Conservation (phyloP, 2,113 vertebrate species). For the Lampris incognitus region DNA sequence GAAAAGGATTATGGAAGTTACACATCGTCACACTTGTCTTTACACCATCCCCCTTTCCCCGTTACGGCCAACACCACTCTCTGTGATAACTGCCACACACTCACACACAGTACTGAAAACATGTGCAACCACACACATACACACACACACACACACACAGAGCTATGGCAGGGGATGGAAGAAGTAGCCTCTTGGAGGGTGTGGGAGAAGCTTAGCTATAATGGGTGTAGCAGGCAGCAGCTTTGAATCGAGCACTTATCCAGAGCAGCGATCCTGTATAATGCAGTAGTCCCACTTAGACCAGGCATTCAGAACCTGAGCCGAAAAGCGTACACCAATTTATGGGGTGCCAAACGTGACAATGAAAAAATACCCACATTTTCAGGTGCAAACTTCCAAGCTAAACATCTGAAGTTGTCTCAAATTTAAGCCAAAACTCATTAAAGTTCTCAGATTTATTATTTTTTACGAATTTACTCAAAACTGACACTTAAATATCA, state of each 20-base stretch:
- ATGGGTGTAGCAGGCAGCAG: slow-evolving; percentile 60
- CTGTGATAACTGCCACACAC: slow-evolving; percentile 32
- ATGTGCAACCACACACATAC: not conserved
- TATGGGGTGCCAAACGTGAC: too few relatives aligned
- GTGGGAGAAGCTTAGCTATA: slow-evolving; percentile 64
- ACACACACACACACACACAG: slow-evolving; percentile 7
- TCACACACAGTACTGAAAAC: not conserved
- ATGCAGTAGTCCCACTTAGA: slow-evolving; percentile 56
- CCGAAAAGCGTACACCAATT: slow-evolving; percentile 69
- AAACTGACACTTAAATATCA: too few relatives aligned
- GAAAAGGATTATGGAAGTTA: slow-evolving; percentile 45
- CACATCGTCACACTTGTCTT: slow-evolving; percentile 51
- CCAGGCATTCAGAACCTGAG: slow-evolving; percentile 53
- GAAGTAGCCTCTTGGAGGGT: slow-evolving; percentile 52
- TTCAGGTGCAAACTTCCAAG: too few relatives aligned
- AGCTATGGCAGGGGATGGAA: slow-evolving; percentile 38
- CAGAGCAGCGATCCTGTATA: slow-evolving; percentile 55
- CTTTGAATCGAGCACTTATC: slow-evolving; percentile 69
- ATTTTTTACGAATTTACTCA: too few relatives aligned
- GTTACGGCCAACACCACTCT: slow-evolving; percentile 63
- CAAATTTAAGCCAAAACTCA: too few relatives aligned
- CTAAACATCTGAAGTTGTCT: too few relatives aligned
- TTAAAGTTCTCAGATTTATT: too few relatives aligned
- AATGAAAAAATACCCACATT: too few relatives aligned
- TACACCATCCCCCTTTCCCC: slow-evolving; percentile 47